Evolutionary conservation across 2,797 vertebrate genomes (phyloP), one percentile per base, ranked within the genome.

Genomic region (Sebastes paucispinis): DNA sequence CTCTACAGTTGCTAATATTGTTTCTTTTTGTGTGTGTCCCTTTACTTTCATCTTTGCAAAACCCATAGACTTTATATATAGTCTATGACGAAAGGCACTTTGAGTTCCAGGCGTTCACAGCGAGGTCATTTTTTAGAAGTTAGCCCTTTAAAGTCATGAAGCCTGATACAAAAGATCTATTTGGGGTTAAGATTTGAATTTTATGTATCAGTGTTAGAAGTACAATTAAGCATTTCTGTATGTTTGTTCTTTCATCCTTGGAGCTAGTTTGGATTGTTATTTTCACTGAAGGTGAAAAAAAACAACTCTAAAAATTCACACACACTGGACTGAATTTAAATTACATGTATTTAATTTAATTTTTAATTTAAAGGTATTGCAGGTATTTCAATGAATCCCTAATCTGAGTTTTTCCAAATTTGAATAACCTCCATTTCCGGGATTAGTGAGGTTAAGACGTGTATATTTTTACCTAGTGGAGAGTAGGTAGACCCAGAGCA

Each of bases 391-490:
- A 16, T 39, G 57, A 79, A 77, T 66, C 50, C 67, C 52, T 88
- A 84, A 86, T 87, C 83, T 36, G 77, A 84, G 72, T 14, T 83
- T 84, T 83, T 73, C 59, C 22, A 65, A 58, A 86, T 88, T 80
- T 85, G 59, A 86, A 89, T 90, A 85, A 74, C 77, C 80, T 84
- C 89, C 62, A 82, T 88, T 88, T 89, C 75, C 1, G 5, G 80
- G 81, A 90, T 91, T 85, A 88, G 82, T 67, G 58, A 65, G 63
- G 70, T 80, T 88, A 81, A 81, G 75, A 74, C 2, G 14, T 73
- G 55, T 84, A 58, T 87, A 78, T 91, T 91, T 92, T 83, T 83
- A 89, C 88, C 85, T 77, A 64, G 31, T 64, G 69, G 75, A 78
- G 76, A 86, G 87, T 63, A 83, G 85, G 62, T 79, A 81, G 66